Conservation (phyloP, 2,888 invertebrate genomes). For the Drosophila seclusa region DNA sequence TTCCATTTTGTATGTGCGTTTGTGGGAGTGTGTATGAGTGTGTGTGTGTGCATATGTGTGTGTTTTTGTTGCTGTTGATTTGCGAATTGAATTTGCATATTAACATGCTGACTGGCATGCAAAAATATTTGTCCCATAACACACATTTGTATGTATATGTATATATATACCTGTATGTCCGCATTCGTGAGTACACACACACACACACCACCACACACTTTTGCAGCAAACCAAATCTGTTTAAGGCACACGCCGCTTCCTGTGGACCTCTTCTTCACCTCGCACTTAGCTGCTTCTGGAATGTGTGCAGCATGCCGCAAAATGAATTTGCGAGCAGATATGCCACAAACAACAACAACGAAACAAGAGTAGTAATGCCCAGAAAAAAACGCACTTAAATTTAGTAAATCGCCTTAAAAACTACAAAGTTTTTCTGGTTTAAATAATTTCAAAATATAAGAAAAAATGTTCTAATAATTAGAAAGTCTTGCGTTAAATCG, state of each 20-base stretch:
- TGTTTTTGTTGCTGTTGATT: constrained; percentile 58
- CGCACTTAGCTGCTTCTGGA: not conserved
- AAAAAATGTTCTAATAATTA: not conserved
- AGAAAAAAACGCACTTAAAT: constrained; percentile 2
- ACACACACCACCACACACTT: constrained; percentile 24
- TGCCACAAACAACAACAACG: constrained; percentile 27
- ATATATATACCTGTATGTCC: constrained; percentile 10
- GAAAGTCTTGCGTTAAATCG: not conserved
- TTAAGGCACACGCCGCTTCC: constrained; percentile 35
- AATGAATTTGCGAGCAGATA: constrained; percentile 66
- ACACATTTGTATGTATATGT: not conserved
- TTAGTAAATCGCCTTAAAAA: not conserved
- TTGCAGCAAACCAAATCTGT: constrained; percentile 31
- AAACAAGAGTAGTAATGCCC: not conserved
- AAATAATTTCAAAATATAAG: not conserved
- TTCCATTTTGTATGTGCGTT: constrained; percentile 11
- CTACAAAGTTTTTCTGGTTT: not conserved
- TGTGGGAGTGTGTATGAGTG: not conserved
- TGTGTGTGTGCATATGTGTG: not conserved
- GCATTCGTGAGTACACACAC: constrained; percentile 35
- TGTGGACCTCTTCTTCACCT: not conserved
- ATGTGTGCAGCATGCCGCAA: constrained; percentile 67
- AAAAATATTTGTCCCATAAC: constrained; percentile 38
- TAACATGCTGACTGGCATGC: constrained; percentile 43
- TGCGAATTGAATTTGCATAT: constrained; percentile 74